These are phyloP conservation scores for Smutsia temminckii DNA, from an alignment of 2,797 vertebrate genomes.

Conservation along the genomic window DNA sequence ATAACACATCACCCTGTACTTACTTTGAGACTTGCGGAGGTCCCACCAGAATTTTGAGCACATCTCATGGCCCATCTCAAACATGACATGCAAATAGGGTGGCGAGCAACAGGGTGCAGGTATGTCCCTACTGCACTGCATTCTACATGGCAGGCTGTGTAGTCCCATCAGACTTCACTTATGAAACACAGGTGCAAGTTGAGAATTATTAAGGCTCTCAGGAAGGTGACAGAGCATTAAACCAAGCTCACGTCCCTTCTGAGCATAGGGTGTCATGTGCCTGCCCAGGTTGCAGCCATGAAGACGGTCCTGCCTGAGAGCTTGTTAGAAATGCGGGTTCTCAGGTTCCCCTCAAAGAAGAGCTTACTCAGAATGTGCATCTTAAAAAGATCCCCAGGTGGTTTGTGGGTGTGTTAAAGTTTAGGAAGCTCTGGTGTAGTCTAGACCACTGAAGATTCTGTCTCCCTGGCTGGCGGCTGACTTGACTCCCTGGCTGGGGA, in stretches of 20 bases:
- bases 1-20: background rate
- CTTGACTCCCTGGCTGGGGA: background rate
- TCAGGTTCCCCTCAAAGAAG: background rate
- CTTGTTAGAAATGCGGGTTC: background rate
- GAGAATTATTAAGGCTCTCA: background rate
- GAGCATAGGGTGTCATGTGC: background rate
- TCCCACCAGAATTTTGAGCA: background rate
- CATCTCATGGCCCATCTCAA: background rate
- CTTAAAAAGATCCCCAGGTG: background rate
- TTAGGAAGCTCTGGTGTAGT: background rate
- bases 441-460: background rate
- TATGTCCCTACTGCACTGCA: too few relatives aligned
- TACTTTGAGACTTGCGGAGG: background rate
- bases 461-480: background rate
- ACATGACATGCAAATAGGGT: too few relatives aligned
- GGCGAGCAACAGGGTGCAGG: background rate
- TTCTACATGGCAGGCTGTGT: too few relatives aligned
- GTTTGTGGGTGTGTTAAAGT: background rate
- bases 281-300: background rate
- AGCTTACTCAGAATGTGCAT: background rate
- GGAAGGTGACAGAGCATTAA: background rate
- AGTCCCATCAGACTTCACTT: background rate
- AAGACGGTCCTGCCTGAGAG: background rate
- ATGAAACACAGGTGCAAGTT: background rate
- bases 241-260: background rate